Base-by-base conservation (phyloP, 2,797 vertebrate species). In the Pseudomugil tenellus region DNA sequence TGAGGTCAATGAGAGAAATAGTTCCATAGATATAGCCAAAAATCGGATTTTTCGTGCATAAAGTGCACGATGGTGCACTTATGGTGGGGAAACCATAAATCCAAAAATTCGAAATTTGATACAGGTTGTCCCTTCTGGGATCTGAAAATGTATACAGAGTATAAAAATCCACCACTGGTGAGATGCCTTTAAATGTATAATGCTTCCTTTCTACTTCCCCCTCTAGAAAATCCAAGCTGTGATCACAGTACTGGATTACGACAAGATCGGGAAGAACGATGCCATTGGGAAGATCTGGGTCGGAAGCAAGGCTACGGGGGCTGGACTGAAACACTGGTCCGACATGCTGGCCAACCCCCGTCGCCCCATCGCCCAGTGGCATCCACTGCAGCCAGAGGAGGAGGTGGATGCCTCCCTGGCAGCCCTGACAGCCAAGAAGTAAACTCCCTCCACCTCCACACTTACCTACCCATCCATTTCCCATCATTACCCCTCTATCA, bases 331-430 rank as follows among this genome's bases (percentile, higher is more conserved):
- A 91, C 98, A 99, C 93, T 99, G 97, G 97, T 97, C 97, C 0
- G 98, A 99, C 93, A 99, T 99, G 98, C 91, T 97, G 93, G 96
- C 98, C 75, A 99, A 99, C 87, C 98, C 98, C 1, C 95, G 98
- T 19, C 94, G 98, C 81, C 98, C 98, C 84, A 97, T 99, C 0
- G 97, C 98, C 71, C 98, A 99, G 93, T 99, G 98, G 98, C 97
- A 99, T 93, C 96, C 97, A 0, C 95, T 99, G 70, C 96, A 97
- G 91, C 97, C 97, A 0, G 98, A 98, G 90, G 98, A 99, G 68
- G 98, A 99, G 89, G 96, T 99, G 69, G 97, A 99, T 4, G 93
- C 86, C 8, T 65, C 89, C 39, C 89, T 95, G 59, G 96, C 96
- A 32, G 96, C 95, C 58, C 94, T 99, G 0, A 96, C 85, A 72